Evolutionary conservation across 92 coral and sea anemone species (phyloP), one percentile per base, ranked within the genome.

Genomic region (Epizoanthus ramosus): DNA sequence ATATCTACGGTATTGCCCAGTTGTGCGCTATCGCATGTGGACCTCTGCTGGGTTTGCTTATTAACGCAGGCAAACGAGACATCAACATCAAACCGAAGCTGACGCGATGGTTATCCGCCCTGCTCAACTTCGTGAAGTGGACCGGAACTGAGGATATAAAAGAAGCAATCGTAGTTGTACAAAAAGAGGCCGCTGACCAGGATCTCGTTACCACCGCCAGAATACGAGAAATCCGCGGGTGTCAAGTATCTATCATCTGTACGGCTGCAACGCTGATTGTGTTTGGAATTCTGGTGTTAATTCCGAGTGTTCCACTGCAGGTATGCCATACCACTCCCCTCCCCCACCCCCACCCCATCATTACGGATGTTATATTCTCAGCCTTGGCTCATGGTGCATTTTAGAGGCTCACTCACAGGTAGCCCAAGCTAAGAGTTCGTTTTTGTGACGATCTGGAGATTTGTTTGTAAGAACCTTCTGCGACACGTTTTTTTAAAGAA

Each of bases 11-110:
- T 41, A 69, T 77, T 6, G 31, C 23, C 54, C 82, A 77, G 82
- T 22, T 77, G 35, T 77, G 82, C n/a, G 82, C 82, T 28, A 59
- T 77, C 21, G 25, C 66, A 5, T 77, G 82, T 24, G 82, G 82
- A 22, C 82, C 82, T 8, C 56, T 77, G 6, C 82, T 77, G 13
- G 82, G 82, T 3, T 43, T 77, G 66, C 39, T 65, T 3, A 77
- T 77, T 39, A 69, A 68, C 8, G 71, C 41, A 14, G 82, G 70
- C 21, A 77, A 77, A 63, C 57, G 82, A 16, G 82, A 77, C 50
- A 5, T 43, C 54, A 61, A 57, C 24, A 22, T n/a, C 5, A 19
- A 37, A 28, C 35, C 57, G 31, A 14, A 5, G 53, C 10, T 63
- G 52, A 39, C 57, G 39, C 82, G 59, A 18, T 23, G 58, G 21